Conservation (phyloP, 2,113 vertebrate species). For the Apus apus region DNA sequence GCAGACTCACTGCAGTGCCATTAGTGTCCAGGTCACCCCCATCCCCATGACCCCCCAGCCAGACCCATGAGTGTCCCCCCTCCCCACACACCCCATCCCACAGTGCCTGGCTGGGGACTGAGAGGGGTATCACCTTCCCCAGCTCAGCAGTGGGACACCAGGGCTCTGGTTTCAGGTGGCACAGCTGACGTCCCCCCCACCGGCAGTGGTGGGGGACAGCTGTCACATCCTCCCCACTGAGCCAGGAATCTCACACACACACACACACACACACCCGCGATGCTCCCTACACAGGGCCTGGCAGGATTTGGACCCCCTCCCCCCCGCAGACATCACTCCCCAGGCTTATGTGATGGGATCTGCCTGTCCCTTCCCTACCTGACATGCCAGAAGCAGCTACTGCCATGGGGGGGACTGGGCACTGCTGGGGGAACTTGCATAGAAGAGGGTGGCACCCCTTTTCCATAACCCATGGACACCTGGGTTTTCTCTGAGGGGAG, state of each 20-base stretch:
- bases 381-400: accelerated
- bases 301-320: background rate
- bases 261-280: accelerated
- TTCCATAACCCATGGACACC: accelerated
- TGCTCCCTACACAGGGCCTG: accelerated
- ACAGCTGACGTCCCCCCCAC: background rate
- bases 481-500: background rate
- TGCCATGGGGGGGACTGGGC: accelerated
- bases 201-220: background rate
- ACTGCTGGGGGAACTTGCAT: background rate
- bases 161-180: conserved; percentile 1
- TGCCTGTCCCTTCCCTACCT: background rate
- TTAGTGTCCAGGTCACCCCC: background rate
- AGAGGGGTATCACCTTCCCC: background rate
- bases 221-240: background rate
- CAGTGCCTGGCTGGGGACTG: accelerated
- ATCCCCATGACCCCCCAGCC: background rate
- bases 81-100: accelerated
- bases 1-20: background rate
- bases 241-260: background rate
- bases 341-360: background rate
- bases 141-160: background rate
- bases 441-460: background rate
- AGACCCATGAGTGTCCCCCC: background rate
- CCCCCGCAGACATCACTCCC: background rate